Base-by-base conservation (phyloP, 2,888 invertebrate species). In the Protula sp. region DNA sequence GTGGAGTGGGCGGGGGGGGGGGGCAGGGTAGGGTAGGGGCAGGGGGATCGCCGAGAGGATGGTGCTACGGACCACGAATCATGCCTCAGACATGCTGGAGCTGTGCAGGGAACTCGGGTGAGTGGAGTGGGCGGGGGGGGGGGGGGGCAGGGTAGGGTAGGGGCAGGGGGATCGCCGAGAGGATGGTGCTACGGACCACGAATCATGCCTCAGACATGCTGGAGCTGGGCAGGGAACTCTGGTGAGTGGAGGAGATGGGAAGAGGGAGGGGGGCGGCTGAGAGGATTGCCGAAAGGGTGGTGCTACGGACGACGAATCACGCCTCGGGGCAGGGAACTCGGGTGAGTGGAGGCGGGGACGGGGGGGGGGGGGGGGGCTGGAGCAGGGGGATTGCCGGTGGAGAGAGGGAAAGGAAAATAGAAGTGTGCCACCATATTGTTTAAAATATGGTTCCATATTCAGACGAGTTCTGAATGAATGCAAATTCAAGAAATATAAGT, bases 51-150 rank as follows among this genome's bases (percentile, higher is more conserved):
- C 76, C 19, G 79, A 81, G 61, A 69, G 78, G 56, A 74, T 78
- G 73, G 79, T 78, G 22, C 60, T 70, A 31, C 67, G 80, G 26
- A 72, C 78, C 3, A 72, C 78, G 24, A 70, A 68, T 30, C 76
- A 76, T 66, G 79, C 80, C 5, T 70, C 69, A 63, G 81, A 81
- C 67, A 76, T 81, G 76, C 55, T 78, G 19, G 70, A 74, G 31
- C 72, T 81, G 65, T 78, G 78, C 30, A 75, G 77, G 62, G 78
- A 81, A 68, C 67, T 81, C 54, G 77, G 78, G 81, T 81, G 66
- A 54, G 53, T 45, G n/a, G n/a, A n/a, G n/a, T n/a, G n/a, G n/a
- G n/a, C n/a, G n/a, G n/a, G n/a, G n/a, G n/a, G n/a, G n/a, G n/a
- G n/a, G n/a, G n/a, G 26, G 2, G 28, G 3, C n/a, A 22, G n/a